These are phyloP conservation scores for Oryzias celebensis DNA, from an alignment of 2,113 vertebrate species.

Conservation along the genomic window DNA sequence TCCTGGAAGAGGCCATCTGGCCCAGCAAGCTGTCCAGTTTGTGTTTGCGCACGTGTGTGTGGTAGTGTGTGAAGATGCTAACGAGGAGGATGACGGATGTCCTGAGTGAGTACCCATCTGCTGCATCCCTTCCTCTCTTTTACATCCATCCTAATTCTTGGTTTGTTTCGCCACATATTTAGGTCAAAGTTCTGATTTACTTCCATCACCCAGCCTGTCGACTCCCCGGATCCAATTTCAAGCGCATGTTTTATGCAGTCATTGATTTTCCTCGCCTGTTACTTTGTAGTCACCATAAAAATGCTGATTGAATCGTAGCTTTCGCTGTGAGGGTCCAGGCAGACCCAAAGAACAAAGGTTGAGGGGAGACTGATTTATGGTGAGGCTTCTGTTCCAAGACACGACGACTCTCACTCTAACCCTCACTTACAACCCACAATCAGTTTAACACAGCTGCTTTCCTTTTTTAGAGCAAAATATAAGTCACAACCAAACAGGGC, in stretches of 20 bases:
- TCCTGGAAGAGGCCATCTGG: slow-evolving; percentile 78
- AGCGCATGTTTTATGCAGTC: slow-evolving; percentile 10
- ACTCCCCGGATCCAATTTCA: neutral
- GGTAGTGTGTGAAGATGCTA: slow-evolving; percentile 58
- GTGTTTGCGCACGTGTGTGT: slow-evolving; percentile 15
- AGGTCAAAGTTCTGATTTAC: slow-evolving; percentile 34
- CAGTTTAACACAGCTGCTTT: no score
- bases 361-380: neutral
- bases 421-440: neutral
- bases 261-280: slow-evolving; percentile 29
- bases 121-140: slow-evolving; percentile 29
- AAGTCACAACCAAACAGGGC: no score
- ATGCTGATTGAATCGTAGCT: slow-evolving; percentile 18
- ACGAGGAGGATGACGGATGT: slow-evolving; percentile 73
- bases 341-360: slow-evolving; percentile 6
- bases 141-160: slow-evolving; percentile 22
- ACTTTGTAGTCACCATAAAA: neutral
- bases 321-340: neutral
- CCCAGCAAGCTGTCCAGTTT: slow-evolving; percentile 68
- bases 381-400: slow-evolving; percentile 3
- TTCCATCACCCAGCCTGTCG: slow-evolving; percentile 13
- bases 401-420: neutral
- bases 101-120: slow-evolving; percentile 18
- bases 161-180: slow-evolving; percentile 17
- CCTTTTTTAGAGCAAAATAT: no score